Percentiles rank a stretch among this genome's conserved stretches.
These are phyloP conservation scores for Dicranocentrus wangi DNA, from an alignment of 2,888 invertebrate species.

Conservation along the genomic window DNA sequence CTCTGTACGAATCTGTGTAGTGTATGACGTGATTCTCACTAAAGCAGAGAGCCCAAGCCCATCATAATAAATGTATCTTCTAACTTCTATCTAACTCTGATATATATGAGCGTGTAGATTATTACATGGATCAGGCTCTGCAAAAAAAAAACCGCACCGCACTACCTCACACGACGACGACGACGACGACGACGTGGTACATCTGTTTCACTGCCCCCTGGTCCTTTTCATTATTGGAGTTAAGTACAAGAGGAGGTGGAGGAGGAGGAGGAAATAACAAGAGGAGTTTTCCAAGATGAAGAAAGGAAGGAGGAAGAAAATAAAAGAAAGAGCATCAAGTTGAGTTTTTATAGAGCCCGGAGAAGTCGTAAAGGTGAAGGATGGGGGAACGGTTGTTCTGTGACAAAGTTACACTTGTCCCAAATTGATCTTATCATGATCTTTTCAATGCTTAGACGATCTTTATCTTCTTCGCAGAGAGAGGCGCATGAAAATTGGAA, in stretches of 20 bases:
- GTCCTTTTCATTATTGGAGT: slow-evolving; percentile 33
- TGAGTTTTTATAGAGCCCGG: slow-evolving; percentile 35
- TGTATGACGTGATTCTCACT: neutral
- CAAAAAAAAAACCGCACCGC: too few relatives aligned
- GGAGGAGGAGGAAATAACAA: slow-evolving; percentile 25
- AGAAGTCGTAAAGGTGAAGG: slow-evolving; percentile 55
- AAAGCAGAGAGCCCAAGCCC: too few relatives aligned
- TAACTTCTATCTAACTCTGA: too few relatives aligned
- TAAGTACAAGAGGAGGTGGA: too few relatives aligned
- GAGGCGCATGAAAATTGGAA: slow-evolving; percentile 39
- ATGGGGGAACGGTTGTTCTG: slow-evolving; percentile 42
- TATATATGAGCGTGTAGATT: too few relatives aligned
- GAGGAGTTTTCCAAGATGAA: neutral
- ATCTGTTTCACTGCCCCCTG: slow-evolving; percentile 20
- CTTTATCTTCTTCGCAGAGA: slow-evolving; percentile 19
- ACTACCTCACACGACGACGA: too few relatives aligned
- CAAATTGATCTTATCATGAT: slow-evolving; percentile 48
- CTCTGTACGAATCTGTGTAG: neutral
- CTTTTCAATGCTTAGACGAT: slow-evolving; percentile 44
- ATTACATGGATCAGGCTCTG: too few relatives aligned
- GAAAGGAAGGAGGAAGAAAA: neutral
- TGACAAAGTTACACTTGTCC: slow-evolving; percentile 52
- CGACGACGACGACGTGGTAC: too few relatives aligned
- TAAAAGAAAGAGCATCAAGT: slow-evolving; percentile 20
- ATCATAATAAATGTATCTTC: too few relatives aligned